Evolutionary conservation across 2,113 vertebrate genomes (phyloP).

Genomic region (Lamprotornis superbus): DNA sequence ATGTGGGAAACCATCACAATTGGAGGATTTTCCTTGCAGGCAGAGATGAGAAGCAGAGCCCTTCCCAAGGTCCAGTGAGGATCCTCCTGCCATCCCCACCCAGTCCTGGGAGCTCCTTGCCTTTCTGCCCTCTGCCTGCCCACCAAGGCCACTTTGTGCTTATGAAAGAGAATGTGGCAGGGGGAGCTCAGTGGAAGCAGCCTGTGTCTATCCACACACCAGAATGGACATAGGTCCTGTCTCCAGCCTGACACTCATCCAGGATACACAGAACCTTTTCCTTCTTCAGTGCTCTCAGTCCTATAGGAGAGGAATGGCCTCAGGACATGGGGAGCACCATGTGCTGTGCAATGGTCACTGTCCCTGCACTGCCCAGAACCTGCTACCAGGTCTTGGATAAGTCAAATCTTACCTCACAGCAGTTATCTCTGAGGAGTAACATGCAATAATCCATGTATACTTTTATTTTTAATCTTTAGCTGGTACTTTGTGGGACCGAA

Average conservation of each 20-base stretch:
- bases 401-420: background rate
- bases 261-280: background rate
- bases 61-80: background rate
- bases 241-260: background rate
- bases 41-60: background rate
- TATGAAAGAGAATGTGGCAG: fast-evolving
- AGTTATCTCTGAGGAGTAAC: background rate
- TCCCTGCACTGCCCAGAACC: background rate
- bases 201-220: background rate
- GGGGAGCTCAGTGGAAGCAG: background rate
- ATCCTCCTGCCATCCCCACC: background rate
- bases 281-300: background rate
- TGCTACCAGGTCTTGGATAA: background rate
- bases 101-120: background rate
- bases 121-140: background rate
- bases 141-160: background rate
- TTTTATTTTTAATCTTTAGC: conserved; percentile 31
- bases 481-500: background rate
- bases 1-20: background rate
- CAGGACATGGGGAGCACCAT: background rate
- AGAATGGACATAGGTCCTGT: background rate
- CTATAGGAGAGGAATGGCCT: background rate
- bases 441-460: background rate
- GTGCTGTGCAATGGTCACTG: background rate
- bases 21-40: background rate